Evolutionary conservation across 2,797 vertebrate species (phyloP), one percentile per base, ranked within the genome.

Genomic region (Lerista edwardsae): DNA sequence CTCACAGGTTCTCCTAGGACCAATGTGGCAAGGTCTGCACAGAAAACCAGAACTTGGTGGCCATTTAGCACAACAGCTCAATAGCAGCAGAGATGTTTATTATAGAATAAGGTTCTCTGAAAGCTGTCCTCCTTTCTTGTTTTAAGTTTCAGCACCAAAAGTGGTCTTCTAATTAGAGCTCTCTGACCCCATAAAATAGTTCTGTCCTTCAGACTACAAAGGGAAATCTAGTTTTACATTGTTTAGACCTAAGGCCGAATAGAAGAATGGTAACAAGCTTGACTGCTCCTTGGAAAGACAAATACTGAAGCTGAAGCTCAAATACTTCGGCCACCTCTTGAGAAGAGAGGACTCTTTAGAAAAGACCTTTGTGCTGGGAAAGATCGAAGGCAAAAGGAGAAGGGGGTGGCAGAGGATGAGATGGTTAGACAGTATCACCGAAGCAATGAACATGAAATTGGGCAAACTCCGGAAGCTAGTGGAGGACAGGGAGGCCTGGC

Each of bases 31-130:
- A 77, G 72, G 31, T 57, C 62, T 47, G 80, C 12, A 57, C 75
- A 72, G 71, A 73, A 84, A 51, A 0, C 0, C 57, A 65, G 41
- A 17, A 12, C 10, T 0, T 71, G 76, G 67, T 0, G 1, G 59
- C 57, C 51, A 51, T 27, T 73, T 0, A 59, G 27, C 36, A 36
- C 76, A 19, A 44, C 87, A 51, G 34, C 88, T 36, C 64, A 86
- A 51, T 14, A 77, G 65, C 27, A 80, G 64, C 29, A 77, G 25
- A 72, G 74, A 41, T 1, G 0, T 0, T 19, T 36, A 68, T 80
- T 64, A 71, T 14, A 10, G 31, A 0, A 75, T 41, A 27, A 77
- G 55, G 21, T 80, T 80, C 2, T 79, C 2, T 80, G 41, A 65
- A 86, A 83, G 44, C 2, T 34, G 31, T 3, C 6, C 10, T 17